Evolutionary conservation across 2,113 vertebrate genomes (phyloP).

Genomic region (Perca flavescens): DNA sequence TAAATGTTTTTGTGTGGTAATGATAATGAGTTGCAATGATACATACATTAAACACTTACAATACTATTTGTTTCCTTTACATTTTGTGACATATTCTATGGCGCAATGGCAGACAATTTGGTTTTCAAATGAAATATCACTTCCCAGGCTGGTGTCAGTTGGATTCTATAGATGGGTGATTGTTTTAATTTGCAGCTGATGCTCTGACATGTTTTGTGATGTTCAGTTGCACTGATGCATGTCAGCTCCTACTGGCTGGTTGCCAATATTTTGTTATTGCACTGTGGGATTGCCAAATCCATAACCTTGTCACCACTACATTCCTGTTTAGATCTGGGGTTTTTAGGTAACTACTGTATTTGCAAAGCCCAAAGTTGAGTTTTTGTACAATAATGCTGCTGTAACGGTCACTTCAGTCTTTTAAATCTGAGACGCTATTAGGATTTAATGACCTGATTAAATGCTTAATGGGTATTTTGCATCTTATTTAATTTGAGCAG

Average conservation of each 20-base stretch:
- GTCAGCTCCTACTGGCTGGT: slow-evolving; percentile 29
- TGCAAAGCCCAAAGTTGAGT: neutral
- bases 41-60: neutral
- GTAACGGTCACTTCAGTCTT: slow-evolving; percentile 9
- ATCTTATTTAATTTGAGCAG: neutral
- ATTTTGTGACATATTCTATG: slow-evolving; percentile 1
- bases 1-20: neutral
- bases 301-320: slow-evolving; percentile 41
- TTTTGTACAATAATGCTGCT: neutral
- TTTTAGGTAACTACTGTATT: neutral
- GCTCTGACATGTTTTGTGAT: slow-evolving; percentile 44
- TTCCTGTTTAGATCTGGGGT: slow-evolving; percentile 10
- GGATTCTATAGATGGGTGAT: slow-evolving; percentile 14
- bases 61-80: neutral
- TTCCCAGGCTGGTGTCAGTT: slow-evolving; percentile 6
- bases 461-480: slow-evolving; percentile 14
- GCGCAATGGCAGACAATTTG: slow-evolving; percentile 6
- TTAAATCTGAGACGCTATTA: slow-evolving; percentile 3
- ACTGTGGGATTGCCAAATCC: slow-evolving; percentile 24
- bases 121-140: slow-evolving; percentile 22
- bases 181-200: slow-evolving; percentile 43
- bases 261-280: slow-evolving; percentile 42
- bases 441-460: slow-evolving; percentile 20
- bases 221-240: slow-evolving; percentile 33
- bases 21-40: neutral